phyloP scores from a whole-genome alignment of 2,888 invertebrate species.

The Pristionchus japonicus region DNA sequence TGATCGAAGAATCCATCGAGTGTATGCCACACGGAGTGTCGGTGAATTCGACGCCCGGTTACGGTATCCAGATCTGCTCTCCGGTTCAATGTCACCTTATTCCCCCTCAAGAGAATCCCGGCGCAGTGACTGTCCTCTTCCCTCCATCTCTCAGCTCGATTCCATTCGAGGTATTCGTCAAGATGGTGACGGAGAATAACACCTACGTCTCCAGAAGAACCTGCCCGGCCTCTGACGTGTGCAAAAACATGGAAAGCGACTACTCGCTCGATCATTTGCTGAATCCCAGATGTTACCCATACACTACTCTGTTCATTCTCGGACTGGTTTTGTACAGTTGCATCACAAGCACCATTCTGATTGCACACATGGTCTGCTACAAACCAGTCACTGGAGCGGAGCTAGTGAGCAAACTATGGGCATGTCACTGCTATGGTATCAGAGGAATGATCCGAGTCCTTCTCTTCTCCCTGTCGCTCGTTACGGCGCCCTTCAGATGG shows the following conservation, averaged over 20 bases:
- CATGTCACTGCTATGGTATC: not conserved
- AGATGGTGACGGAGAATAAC: not conserved
- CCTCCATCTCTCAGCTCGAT: not conserved
- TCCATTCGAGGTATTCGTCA: not conserved
- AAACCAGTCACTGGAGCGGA: not conserved
- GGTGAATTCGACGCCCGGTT: not conserved
- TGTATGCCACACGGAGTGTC: not conserved
- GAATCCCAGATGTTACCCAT: not conserved
- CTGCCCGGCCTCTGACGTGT: not conserved
- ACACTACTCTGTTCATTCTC: not conserved
- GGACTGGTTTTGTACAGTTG: not conserved
- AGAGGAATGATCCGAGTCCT: not conserved
- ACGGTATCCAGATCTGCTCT: not conserved
- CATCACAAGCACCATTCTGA: too few species aligned
- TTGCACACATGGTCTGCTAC: not conserved
- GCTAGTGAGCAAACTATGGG: not conserved
- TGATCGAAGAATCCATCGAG: not conserved
- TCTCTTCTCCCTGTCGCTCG: not conserved
- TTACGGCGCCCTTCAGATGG: not conserved
- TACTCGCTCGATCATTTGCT: not conserved
- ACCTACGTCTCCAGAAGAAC: not conserved
- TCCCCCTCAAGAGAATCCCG: not conserved
- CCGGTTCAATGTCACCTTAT: not conserved
- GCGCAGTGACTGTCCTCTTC: not conserved
- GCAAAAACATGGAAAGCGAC: not conserved